Percentiles rank a stretch among this genome's conserved stretches.
Evolutionary conservation across 2,113 vertebrate species (phyloP).

Genomic region (Trematomus loennbergii): DNA sequence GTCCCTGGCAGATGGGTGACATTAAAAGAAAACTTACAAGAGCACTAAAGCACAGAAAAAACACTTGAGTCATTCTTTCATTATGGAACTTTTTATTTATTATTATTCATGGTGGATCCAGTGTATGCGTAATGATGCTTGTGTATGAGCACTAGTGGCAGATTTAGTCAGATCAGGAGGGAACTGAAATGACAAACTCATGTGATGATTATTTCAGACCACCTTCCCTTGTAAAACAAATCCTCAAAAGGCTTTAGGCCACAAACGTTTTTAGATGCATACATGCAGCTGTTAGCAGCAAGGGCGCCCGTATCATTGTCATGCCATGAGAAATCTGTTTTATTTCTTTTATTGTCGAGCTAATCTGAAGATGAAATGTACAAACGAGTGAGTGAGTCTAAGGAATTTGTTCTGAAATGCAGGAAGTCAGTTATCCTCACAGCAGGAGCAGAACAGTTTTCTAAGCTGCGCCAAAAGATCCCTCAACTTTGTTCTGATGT

Average conservation of each 20-base stretch:
- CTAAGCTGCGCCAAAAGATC: constrained; percentile 20
- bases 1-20: too few relatives aligned
- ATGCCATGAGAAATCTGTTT: neutral
- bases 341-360: neutral
- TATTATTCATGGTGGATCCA: neutral
- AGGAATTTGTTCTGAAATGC: constrained; percentile 12
- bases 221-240: constrained; percentile 29
- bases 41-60: too few relatives aligned
- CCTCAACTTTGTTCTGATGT: constrained; percentile 17
- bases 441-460: constrained; percentile 21
- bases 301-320: neutral
- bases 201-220: constrained; percentile 22
- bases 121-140: neutral
- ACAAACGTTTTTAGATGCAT: neutral
- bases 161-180: neutral
- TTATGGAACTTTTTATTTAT: too few relatives aligned
- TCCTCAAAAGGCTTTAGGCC: constrained; percentile 14
- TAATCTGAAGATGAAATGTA: constrained; percentile 15
- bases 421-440: constrained; percentile 17
- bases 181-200: constrained; percentile 5
- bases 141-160: neutral
- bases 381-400: constrained; percentile 2
- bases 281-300: neutral
- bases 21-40: too few relatives aligned
- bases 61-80: neutral